Evolutionary conservation across 2,888 invertebrate species (phyloP).

Genomic region (Apodemia zela): DNA sequence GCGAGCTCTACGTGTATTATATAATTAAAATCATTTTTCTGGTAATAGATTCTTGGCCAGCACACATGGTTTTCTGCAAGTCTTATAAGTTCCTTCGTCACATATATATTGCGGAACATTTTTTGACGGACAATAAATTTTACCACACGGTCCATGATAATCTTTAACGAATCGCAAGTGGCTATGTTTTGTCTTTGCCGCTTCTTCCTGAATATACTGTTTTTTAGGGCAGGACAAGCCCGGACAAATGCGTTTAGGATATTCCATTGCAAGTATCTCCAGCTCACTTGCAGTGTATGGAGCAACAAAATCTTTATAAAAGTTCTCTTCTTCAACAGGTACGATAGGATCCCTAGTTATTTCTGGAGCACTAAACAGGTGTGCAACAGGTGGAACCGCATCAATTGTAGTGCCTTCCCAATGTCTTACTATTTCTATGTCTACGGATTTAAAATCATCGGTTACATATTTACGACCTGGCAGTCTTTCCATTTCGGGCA

Average conservation of each 20-base stretch:
- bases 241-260: conserved; percentile 72
- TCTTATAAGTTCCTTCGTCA: conserved; percentile 63
- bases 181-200: conserved; percentile 1
- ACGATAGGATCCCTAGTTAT: conserved; percentile 59
- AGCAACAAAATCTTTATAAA: conserved; percentile 63
- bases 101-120: conserved; percentile 60
- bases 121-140: conserved; percentile 68
- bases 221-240: conserved; percentile 68
- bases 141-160: conserved; percentile 70
- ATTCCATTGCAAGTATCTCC: conserved; percentile 69
- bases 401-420: conserved; percentile 71
- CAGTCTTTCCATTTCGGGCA: conserved; percentile 69
- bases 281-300: conserved; percentile 64
- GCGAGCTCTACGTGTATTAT: too few species aligned
- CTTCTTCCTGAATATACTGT: conserved; percentile 65
- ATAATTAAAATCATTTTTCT: neutral
- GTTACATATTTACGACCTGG: conserved; percentile 65
- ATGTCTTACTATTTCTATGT: conserved; percentile 67
- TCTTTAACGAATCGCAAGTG: conserved; percentile 43
- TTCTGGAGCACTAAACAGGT: conserved; percentile 67
- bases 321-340: conserved; percentile 47
- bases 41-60: neutral
- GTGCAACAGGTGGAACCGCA: conserved; percentile 61
- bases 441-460: conserved; percentile 65
- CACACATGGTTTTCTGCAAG: conserved; percentile 64